Evolutionary conservation across 2,888 invertebrate species (phyloP), one percentile per base, ranked within the genome.

Genomic region (Serrognathus titanus): DNA sequence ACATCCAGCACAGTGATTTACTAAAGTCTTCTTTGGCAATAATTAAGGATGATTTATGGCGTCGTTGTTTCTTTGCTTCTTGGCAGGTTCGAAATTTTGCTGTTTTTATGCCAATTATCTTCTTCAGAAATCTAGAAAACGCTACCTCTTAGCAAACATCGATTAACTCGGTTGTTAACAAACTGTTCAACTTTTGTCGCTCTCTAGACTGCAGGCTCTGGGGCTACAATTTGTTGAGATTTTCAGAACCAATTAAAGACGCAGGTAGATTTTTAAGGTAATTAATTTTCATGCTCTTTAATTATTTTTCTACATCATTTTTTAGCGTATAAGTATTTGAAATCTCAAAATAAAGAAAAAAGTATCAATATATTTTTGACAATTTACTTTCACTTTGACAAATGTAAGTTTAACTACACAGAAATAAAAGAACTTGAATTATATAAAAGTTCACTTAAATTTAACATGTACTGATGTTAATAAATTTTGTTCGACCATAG

Each of bases 131-230:
- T 62, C 57, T 57, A 46, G 57, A 63, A 62, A 61, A 62, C 60
- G 62, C 57, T 59, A 61, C 64, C 62, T 60, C 55, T 62, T 59
- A 56, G 61, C 62, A 64, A 62, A 64, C 62, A 59, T 54, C 62
- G 57, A 64, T 62, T 63, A 62, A 58, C 55, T 43, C 54, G 58
- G 56, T 59, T 64, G 62, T 64, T 64, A 64, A 64, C 64, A 62
- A 59, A 56, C 61, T 50, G 57, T 62, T 60, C 50, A 41, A 43
- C 59, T 53, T 62, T 64, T 64, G 64, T 64, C 64, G 62, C 62
- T 58, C 48, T 41, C 40, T 39, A 57, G 59, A 59, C 24, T 31
- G 6, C 1, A 50, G 58, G 62, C 62, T 63, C 60, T 51, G 48
- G 53, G 49, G 57, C 45, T 45, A 41, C 48, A 53, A 53, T 57